Base-by-base conservation (phyloP, 2,797 vertebrate genomes). In the Hypotaenidia okinawae region DNA sequence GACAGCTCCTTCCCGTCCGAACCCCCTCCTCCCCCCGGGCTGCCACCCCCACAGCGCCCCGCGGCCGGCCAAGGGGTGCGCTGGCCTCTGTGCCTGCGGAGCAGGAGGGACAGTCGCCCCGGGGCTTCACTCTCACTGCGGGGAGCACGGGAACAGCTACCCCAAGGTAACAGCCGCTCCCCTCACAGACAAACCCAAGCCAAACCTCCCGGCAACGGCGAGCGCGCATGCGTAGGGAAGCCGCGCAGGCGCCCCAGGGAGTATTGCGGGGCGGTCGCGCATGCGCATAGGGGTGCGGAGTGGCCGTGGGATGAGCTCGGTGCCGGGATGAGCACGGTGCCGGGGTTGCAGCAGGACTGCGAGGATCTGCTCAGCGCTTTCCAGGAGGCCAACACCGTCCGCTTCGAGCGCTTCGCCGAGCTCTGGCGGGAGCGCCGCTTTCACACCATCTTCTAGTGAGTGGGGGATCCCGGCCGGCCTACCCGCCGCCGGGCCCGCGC, bases 351-450 rank as follows among this genome's bases (percentile, higher is more conserved):
- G 63, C n/a, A 80, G 1, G 99, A 99, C 79, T 99, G 97, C 9
- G 99, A 99, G 92, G 92, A 97, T 84, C 95, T 99, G 92, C 98
- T 99, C 24, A 82, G 94, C 16, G 98, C 97, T 32, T 99, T 99
- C 97, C 98, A 98, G 91, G 39, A 88, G 54, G 98, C 97, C 0
- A 97, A 98, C 3, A 99, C 98, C 2, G 98, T 99, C 77, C 98
- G 99, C 17, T 99, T 98, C 93, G 98, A 99, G 96, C 88, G 97
- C 16, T 99, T 99, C 96, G 95, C 98, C 7, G 89, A 95, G n/a
- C 96, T 99, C 49, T 99, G 99, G 99, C 98, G 96, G 93, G 98
- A 98, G 52, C 98, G 98, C 96, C 98, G 98, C 51, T 99, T 99
- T 84, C 97, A 97, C 10, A 96, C 98, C 52, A 96, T 99, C 35